Evolutionary conservation across 2,888 invertebrate genomes (phyloP).

Genomic region (Smittia aterrima): DNA sequence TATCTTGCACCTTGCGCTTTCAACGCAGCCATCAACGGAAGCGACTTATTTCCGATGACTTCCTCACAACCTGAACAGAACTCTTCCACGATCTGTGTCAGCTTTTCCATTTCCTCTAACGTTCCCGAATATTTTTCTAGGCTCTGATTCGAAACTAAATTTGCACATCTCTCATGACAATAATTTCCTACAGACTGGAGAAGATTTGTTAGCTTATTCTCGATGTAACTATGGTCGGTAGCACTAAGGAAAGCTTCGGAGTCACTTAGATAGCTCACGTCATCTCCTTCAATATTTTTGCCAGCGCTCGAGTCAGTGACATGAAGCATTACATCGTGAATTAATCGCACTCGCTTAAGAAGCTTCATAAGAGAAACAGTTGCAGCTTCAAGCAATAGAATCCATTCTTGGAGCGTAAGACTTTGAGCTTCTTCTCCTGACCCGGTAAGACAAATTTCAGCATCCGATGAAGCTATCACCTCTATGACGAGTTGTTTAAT

Average conservation of each 20-base stretch:
- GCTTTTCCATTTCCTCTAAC: conserved; percentile 69
- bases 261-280: conserved; percentile 54
- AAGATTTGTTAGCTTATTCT: conserved; percentile 71
- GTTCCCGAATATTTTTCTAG: conserved; percentile 69
- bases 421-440: conserved; percentile 56
- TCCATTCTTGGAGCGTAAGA: conserved; percentile 68
- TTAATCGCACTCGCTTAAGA: conserved; percentile 70
- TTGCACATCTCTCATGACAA: conserved; percentile 89
- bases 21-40: conserved; percentile 76
- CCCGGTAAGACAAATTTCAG: conserved; percentile 58
- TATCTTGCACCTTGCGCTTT: conserved; percentile 88
- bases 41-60: conserved; percentile 72
- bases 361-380: conserved; percentile 66
- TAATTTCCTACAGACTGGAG: conserved; percentile 83
- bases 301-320: conserved; percentile 68
- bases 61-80: conserved; percentile 76
- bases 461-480: conserved; percentile 60
- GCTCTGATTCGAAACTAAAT: conserved; percentile 76
- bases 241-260: conserved; percentile 68
- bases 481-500: conserved; percentile 88
- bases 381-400: conserved; percentile 64
- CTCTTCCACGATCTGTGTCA: conserved; percentile 73
- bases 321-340: conserved; percentile 74
- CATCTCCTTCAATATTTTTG: conserved; percentile 54
- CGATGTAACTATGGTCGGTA: conserved; percentile 68